Evolutionary conservation across 2,888 invertebrate species (phyloP).

Genomic region (Calliphora vomitoria): DNA sequence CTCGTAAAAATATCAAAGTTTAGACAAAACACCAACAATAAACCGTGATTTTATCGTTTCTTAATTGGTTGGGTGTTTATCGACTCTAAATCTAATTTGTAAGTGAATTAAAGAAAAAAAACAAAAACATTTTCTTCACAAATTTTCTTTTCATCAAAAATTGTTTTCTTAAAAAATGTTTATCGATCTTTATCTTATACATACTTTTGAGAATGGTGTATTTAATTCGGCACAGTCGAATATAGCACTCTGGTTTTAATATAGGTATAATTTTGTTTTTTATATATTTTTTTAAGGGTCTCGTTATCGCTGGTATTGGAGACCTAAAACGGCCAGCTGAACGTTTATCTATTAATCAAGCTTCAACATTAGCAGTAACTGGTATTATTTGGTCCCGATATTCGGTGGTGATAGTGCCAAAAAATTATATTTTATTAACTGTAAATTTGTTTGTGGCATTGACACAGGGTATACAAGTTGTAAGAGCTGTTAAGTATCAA

Average conservation of each 20-base stretch:
- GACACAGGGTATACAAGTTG: constrained; percentile 92
- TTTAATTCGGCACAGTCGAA: too few species aligned
- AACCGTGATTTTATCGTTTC: too few species aligned
- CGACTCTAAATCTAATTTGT: too few species aligned
- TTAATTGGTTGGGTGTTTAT: too few species aligned
- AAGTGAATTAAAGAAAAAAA: too few species aligned
- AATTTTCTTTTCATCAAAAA: too few species aligned
- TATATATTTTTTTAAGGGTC: constrained; percentile 83
- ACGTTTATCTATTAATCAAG: constrained; percentile 92
- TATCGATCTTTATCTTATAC: too few species aligned
- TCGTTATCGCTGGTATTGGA: constrained; percentile 94
- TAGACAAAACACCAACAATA: too few species aligned
- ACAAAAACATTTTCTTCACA: too few species aligned
- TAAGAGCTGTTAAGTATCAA: constrained; percentile 86
- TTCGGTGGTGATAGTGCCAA: constrained; percentile 97
- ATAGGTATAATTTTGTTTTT: background rate
- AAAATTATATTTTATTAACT: constrained; percentile 96
- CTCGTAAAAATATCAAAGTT: too few species aligned
- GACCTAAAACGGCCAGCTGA: constrained; percentile 94
- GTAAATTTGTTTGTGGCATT: constrained; percentile 96
- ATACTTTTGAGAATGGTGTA: too few species aligned
- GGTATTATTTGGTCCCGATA: constrained; percentile 97
- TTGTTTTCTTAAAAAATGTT: too few species aligned
- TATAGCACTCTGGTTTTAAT: background rate
- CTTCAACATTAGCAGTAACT: constrained; percentile 91